A percentile compares a stretch with the other conserved stretches of the same genome.
These are phyloP conservation scores for Cheilosia scutellata DNA, from an alignment of 2,888 invertebrate genomes.

Conservation along the genomic window DNA sequence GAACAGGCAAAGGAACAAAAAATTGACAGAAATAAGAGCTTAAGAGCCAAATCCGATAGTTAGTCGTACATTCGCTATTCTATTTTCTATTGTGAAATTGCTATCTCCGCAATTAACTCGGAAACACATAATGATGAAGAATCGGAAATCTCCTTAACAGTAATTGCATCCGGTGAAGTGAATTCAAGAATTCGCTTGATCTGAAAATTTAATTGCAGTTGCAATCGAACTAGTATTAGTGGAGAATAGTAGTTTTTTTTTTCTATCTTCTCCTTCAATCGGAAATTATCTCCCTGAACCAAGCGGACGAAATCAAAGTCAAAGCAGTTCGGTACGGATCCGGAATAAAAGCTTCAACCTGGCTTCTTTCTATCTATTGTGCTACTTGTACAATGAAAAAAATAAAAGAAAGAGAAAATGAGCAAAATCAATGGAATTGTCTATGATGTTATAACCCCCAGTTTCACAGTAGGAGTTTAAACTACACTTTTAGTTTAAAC, in stretches of 20 bases:
- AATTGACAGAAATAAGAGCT: slow-evolving; percentile 11
- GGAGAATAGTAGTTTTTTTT: slow-evolving; percentile 24
- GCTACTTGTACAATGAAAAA: no score
- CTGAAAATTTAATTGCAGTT: slow-evolving; percentile 75
- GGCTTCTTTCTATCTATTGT: slow-evolving; percentile 2
- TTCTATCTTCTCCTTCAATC: slow-evolving; percentile 52
- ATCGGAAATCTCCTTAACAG: slow-evolving; percentile 75
- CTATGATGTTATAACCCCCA: slow-evolving; percentile 35
- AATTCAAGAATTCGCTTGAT: slow-evolving; percentile 74
- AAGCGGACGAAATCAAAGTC: slow-evolving; percentile 50
- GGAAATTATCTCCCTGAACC: slow-evolving; percentile 70
- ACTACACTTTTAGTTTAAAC: no score
- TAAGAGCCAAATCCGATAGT: slow-evolving; percentile 26
- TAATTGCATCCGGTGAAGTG: slow-evolving; percentile 76
- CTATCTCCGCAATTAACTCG: slow-evolving; percentile 72
- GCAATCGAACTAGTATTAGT: slow-evolving; percentile 59
- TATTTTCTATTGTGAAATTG: slow-evolving; percentile 23
- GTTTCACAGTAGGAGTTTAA: no score
- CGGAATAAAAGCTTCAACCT: slow-evolving; percentile 60
- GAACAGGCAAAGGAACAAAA: slow-evolving; percentile 6
- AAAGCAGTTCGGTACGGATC: slow-evolving; percentile 52
- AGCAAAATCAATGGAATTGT: slow-evolving; percentile 51
- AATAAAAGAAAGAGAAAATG: slow-evolving; percentile 56
- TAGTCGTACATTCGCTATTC: neutral
- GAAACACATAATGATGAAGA: slow-evolving; percentile 74